phyloP scores from a whole-genome alignment of 2,113 vertebrate species.

The Empidonax traillii region DNA sequence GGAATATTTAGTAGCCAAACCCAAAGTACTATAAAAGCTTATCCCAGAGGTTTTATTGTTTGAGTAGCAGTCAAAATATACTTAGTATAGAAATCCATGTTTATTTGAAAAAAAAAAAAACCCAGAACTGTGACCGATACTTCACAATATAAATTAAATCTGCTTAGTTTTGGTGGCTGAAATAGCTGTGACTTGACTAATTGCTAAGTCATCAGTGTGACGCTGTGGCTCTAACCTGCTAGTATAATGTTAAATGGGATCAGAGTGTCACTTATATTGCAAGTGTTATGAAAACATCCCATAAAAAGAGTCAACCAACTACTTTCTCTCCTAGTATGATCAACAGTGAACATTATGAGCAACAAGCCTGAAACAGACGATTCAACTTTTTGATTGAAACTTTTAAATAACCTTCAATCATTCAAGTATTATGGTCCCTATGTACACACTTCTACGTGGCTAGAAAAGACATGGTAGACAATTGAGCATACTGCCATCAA shows the following conservation, averaged over 20 bases:
- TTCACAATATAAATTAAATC: constrained; percentile 68
- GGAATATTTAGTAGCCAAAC: constrained; percentile 8
- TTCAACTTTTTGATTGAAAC: constrained; percentile 28
- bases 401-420: constrained; percentile 51
- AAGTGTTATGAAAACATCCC: constrained; percentile 37
- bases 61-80: constrained; percentile 72
- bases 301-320: constrained; percentile 68
- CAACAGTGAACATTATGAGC: constrained; percentile 47
- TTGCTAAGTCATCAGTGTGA: constrained; percentile 41
- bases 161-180: constrained; percentile 43
- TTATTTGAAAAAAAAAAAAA: constrained; percentile 56
- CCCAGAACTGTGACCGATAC: constrained; percentile 32
- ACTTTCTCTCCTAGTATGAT: constrained; percentile 56
- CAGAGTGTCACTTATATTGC: neutral
- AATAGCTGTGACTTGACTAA: constrained; percentile 54
- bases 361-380: constrained; percentile 49
- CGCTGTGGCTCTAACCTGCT: constrained; percentile 6
- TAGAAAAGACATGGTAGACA: constrained; percentile 72
- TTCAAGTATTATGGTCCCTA: constrained; percentile 77
- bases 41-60: constrained; percentile 16
- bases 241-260: constrained; percentile 17
- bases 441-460: constrained; percentile 39
- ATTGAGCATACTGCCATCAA: constrained; percentile 69
- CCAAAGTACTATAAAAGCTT: neutral
- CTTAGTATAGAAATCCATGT: constrained; percentile 69